Percentiles rank a stretch among this genome's conserved stretches.
Evolutionary conservation across 2,797 vertebrate genomes (phyloP).

Genomic region (Dendrocincla fuliginosa): DNA sequence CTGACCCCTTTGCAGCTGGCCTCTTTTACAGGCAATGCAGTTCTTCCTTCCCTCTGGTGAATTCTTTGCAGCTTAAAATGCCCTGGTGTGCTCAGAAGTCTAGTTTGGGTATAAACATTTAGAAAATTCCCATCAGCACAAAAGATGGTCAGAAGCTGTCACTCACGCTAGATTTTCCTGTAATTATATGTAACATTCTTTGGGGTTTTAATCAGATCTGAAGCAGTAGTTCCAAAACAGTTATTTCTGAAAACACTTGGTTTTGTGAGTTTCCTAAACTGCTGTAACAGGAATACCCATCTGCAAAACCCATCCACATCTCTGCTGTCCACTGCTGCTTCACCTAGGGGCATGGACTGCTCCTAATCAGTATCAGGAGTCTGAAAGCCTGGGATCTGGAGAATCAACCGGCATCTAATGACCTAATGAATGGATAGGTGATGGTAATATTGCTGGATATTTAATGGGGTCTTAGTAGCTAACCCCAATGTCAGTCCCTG

Average conservation of each 20-base stretch:
- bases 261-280: neutral
- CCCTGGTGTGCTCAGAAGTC: neutral
- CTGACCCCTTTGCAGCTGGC: neutral
- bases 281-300: neutral
- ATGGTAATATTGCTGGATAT: neutral
- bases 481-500: neutral
- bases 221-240: neutral
- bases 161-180: neutral
- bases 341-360: neutral
- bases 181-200: neutral
- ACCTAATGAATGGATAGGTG: neutral
- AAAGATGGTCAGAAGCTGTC: neutral
- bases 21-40: neutral
- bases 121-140: neutral
- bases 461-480: neutral
- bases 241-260: neutral
- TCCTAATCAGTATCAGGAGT: neutral
- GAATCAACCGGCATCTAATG: neutral
- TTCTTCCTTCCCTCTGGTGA: neutral
- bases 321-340: neutral
- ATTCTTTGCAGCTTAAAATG: neutral
- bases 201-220: neutral
- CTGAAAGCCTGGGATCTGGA: neutral
- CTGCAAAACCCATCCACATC: neutral
- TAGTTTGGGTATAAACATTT: neutral